Conservation (phyloP, 2,888 invertebrate species). For the Cantharis nigra region DNA sequence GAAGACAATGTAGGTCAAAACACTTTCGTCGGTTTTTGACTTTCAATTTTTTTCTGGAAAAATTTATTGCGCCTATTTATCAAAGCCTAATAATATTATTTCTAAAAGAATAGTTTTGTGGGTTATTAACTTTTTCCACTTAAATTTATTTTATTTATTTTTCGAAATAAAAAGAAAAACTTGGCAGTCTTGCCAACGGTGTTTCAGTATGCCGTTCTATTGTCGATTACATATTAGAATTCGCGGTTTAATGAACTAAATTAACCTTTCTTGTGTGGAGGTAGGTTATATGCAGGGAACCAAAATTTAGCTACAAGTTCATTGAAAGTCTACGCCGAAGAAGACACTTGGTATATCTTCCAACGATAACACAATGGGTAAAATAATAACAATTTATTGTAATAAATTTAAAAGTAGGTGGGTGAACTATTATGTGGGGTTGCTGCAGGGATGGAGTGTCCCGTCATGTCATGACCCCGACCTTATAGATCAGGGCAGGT, state of each 20-base stretch:
- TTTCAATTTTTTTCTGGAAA: background rate
- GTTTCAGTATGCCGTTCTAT: background rate
- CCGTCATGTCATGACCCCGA: constrained; percentile 46
- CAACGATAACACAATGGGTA: background rate
- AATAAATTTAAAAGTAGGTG: constrained; percentile 19
- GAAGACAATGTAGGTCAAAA: background rate
- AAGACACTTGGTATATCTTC: background rate
- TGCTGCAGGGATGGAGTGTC: constrained; percentile 37
- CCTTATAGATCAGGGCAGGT: constrained; percentile 43
- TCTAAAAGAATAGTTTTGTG: background rate
- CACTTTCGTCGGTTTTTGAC: background rate
- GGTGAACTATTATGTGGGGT: constrained; percentile 24
- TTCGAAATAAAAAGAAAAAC: background rate
- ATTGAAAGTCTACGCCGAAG: background rate
- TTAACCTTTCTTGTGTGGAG: constrained; percentile 1
- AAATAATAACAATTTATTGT: background rate
- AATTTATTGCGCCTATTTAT: background rate
- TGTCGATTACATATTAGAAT: background rate
- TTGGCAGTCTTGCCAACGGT: background rate
- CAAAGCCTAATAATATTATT: background rate
- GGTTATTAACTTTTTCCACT: background rate
- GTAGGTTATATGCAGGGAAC: background rate
- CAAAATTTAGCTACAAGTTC: background rate
- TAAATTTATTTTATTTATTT: background rate
- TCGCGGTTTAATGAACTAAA: background rate